Evolutionary conservation across 2,797 vertebrate species (phyloP).

Genomic region (Yasuhikotakia modesta): DNA sequence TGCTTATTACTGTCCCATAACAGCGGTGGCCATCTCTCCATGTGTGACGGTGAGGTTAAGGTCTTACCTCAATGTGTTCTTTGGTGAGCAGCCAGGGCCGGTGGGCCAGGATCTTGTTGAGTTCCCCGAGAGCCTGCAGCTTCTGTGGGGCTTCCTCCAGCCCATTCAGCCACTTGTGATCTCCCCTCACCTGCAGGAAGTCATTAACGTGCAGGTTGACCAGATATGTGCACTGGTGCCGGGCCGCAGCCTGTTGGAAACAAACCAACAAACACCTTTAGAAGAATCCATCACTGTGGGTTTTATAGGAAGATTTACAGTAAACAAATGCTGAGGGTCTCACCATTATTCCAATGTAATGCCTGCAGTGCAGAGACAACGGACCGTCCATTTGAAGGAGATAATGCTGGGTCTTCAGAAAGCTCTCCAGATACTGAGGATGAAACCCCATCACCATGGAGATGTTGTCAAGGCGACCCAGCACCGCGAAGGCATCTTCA

Average conservation of each 20-base stretch:
- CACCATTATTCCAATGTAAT: slow-evolving; percentile 99
- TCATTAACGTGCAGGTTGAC: slow-evolving; percentile 97
- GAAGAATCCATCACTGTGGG: not conserved
- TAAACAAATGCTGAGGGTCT: slow-evolving; percentile 17
- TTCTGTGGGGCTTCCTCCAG: slow-evolving; percentile 92
- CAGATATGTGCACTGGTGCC: slow-evolving; percentile 95
- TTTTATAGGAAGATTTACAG: not conserved
- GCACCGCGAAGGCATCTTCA: slow-evolving; percentile 90
- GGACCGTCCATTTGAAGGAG: slow-evolving; percentile 98
- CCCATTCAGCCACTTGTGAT: slow-evolving; percentile 95
- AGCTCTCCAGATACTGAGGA: slow-evolving; percentile 94
- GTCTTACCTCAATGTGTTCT: slow-evolving; percentile 93
- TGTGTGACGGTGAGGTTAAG: slow-evolving; percentile 9
- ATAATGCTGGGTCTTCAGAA: slow-evolving; percentile 97
- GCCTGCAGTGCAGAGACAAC: slow-evolving; percentile 90
- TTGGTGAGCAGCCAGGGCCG: slow-evolving; percentile 98
- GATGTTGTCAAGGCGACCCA: slow-evolving; percentile 94
- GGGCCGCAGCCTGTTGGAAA: slow-evolving; percentile 86
- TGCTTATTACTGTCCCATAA: slow-evolving; percentile 20
- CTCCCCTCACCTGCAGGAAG: slow-evolving; percentile 94
- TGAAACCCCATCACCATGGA: slow-evolving; percentile 98
- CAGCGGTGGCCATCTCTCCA: not conserved
- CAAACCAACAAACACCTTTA: not conserved
- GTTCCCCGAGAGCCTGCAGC: slow-evolving; percentile 91
- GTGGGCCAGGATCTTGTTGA: slow-evolving; percentile 97